Base-by-base conservation (phyloP, 92 coral and sea anemone species). In the Porites cylindrica region DNA sequence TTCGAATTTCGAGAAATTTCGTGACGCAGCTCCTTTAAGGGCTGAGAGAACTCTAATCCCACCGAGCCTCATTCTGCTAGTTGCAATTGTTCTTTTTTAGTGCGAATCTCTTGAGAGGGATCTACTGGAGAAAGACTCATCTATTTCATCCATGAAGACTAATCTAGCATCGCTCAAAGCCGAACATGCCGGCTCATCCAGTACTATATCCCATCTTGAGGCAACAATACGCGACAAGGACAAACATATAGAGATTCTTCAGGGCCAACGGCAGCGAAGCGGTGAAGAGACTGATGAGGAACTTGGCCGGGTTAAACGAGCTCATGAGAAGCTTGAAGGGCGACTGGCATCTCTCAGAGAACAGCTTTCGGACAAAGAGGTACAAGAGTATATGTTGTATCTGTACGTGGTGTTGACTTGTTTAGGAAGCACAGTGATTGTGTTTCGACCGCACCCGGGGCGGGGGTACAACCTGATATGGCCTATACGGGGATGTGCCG, bases 171-270 rank as follows among this genome's bases (percentile, higher is more conserved):
- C 91, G 14, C 70, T 97, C 11, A 94, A 96, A 60, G 92, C 98
- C 17, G 99, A 97, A 43, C 93, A 93, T 80, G 85, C 81, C 17
- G 93, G 95, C 67, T 91, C 96, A 10, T 86, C 93, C 10, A 86
- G 93, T 23, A 95, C 95, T 68, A 91, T 97, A 24, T 80, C 85
- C 68, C 94, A 90, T 66, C 91, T 97, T 72, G 97, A 95, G 76
- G 96, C 96, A 21, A 83, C 96, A 0, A 84, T 97, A 19, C 90
- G 91, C 9, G 99, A 97, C 80, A 97, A 97, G 81, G 99, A 97
- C 24, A 82, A 84, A 18, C 95, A 90, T 77, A 95, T 97, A 60
- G 93, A 93, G 82, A 95, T 95, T 77, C 85, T 93, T 0, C 98
- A 95, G 85, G 60, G 70, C 1, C 98, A 93, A 80, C 68, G 96